Conservation (phyloP, 1,140 invertebrate species). For the Thaumatotibia leucotreta region DNA sequence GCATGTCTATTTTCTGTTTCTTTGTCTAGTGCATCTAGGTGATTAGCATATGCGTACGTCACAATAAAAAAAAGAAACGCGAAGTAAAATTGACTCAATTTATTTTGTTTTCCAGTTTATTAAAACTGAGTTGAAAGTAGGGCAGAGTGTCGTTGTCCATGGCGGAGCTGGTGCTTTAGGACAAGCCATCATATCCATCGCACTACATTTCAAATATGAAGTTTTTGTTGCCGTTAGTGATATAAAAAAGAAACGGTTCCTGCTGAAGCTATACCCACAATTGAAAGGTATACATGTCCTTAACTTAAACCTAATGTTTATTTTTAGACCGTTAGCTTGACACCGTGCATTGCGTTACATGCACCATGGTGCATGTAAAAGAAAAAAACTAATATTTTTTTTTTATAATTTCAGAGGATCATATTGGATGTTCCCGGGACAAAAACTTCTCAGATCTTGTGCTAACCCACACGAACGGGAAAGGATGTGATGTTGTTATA, state of each 20-base stretch:
- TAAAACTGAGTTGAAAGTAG: slow-evolving; percentile 26
- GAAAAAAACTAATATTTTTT: too few species aligned
- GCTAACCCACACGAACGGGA: slow-evolving; percentile 14
- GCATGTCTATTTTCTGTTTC: too few species aligned
- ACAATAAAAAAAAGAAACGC: too few species aligned
- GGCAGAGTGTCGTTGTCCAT: slow-evolving; percentile 81
- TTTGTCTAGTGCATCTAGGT: too few species aligned
- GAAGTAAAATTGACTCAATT: too few species aligned
- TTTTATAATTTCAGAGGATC: slow-evolving; percentile 68
- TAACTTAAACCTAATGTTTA: too few species aligned
- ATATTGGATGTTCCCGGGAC: slow-evolving; percentile 24
- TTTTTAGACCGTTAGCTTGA: too few species aligned
- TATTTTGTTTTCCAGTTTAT: slow-evolving; percentile 17
- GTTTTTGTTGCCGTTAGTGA: slow-evolving; percentile 79
- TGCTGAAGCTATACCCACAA: slow-evolving; percentile 68
- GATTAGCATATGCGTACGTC: too few species aligned
- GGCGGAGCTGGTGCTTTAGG: slow-evolving; percentile 86
- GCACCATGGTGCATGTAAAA: too few species aligned
- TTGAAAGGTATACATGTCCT: slow-evolving; percentile 78
- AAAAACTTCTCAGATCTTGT: slow-evolving; percentile 19
- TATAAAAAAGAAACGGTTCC: slow-evolving; percentile 61
- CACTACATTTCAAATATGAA: slow-evolving; percentile 77
- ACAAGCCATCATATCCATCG: slow-evolving; percentile 83
- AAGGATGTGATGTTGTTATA: slow-evolving; percentile 40
- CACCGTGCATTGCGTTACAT: slow-evolving; percentile 82